Conservation (phyloP, 2,797 vertebrate species). For the Trachurus trachurus region DNA sequence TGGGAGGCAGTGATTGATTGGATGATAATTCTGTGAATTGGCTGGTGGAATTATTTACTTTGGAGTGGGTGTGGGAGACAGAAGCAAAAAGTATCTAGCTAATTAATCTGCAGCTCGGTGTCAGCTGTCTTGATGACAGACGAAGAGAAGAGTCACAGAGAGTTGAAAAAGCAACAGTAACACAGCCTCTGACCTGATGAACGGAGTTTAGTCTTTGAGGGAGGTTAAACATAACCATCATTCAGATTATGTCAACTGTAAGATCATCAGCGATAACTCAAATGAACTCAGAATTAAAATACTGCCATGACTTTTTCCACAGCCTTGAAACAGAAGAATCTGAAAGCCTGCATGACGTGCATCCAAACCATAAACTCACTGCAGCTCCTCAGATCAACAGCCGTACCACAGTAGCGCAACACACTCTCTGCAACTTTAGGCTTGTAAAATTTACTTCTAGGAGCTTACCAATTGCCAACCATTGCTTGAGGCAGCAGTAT, state of each 20-base stretch:
- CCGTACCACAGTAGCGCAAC: neutral
- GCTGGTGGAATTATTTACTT: conserved; percentile 64
- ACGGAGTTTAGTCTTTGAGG: neutral
- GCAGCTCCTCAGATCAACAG: conserved; percentile 2
- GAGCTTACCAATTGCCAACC: conserved; percentile 17
- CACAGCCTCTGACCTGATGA: neutral
- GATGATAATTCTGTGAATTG: conserved; percentile 54
- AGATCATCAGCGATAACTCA: conserved; percentile 3
- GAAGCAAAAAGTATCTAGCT: conserved; percentile 39
- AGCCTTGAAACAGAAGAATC: neutral
- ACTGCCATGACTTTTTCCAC: neutral
- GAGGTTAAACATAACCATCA: conserved; percentile 7
- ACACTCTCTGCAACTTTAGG: neutral
- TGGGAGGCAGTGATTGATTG: conserved; percentile 55
- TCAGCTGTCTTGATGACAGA: conserved; percentile 39
- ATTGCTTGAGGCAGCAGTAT: conserved; percentile 33
- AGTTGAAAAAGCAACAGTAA: conserved; percentile 38
- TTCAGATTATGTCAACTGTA: conserved; percentile 17
- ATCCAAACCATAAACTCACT: neutral
- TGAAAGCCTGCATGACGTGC: neutral
- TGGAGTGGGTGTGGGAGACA: conserved; percentile 45
- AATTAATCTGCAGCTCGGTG: conserved; percentile 52
- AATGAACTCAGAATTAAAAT: neutral
- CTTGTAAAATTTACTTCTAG: conserved; percentile 1
- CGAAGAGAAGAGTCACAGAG: conserved; percentile 36